These are phyloP conservation scores for Drosophila percnosoma DNA, from an alignment of 2,888 invertebrate species.

Conservation along the genomic window DNA sequence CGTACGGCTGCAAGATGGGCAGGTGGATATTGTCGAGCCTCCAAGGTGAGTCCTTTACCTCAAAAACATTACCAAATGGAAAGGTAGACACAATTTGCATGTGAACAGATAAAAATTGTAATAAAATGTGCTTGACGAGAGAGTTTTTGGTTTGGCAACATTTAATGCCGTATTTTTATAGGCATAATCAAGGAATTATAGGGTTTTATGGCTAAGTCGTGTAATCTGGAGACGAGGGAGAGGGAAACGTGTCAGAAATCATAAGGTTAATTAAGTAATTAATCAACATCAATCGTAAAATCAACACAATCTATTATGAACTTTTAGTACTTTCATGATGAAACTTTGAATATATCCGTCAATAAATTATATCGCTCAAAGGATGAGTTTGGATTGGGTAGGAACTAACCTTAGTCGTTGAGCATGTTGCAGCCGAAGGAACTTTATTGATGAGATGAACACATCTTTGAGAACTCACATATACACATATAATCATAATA, in stretches of 20 bases:
- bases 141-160: not conserved
- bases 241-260: no score
- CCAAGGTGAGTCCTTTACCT: constrained; percentile 15
- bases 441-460: not conserved
- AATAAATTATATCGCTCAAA: not conserved
- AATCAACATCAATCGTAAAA: not conserved
- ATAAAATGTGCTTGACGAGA: not conserved
- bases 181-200: no score
- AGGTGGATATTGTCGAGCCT: constrained; percentile 13
- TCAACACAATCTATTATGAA: not conserved
- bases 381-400: not conserved
- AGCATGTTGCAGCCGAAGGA: not conserved
- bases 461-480: not conserved
- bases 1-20: not conserved
- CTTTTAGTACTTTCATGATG: not conserved
- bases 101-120: constrained; percentile 7
- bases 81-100: constrained; percentile 32
- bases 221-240: no score
- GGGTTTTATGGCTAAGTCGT: no score
- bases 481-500: not conserved
- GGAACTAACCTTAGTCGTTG: not conserved
- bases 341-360: not conserved
- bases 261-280: not conserved
- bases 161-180: not conserved
- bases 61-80: constrained; percentile 17